Conservation (phyloP, 2,888 invertebrate genomes). For the Aphidoletes aphidimyza region DNA sequence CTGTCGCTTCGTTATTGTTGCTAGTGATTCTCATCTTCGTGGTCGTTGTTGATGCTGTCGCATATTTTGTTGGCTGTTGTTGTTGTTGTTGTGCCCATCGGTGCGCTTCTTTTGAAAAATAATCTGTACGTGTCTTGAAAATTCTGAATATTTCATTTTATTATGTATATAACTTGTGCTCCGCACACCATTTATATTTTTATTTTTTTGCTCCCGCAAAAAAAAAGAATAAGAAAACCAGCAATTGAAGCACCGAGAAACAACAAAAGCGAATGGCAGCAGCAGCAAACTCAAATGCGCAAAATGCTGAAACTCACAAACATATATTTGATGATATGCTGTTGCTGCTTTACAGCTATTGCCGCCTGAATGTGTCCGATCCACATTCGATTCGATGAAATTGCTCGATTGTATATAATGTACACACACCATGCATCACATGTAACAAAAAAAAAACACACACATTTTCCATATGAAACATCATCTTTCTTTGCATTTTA, state of each 20-base stretch:
- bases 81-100: background rate
- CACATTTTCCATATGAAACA: slow-evolving; percentile 53
- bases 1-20: background rate
- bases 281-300: slow-evolving; percentile 2
- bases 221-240: background rate
- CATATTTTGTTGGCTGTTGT: background rate
- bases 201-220: background rate
- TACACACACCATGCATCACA: slow-evolving; percentile 1
- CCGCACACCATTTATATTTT: slow-evolving; percentile 24
- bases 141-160: slow-evolving; percentile 53
- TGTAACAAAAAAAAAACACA: too few relatives aligned
- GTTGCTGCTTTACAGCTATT: background rate
- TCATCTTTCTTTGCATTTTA: slow-evolving; percentile 52
- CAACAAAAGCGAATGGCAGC: background rate
- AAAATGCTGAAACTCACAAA: background rate
- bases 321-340: slow-evolving; percentile 22
- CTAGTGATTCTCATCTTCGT: background rate
- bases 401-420: background rate
- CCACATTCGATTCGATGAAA: too few relatives aligned
- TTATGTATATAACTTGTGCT: slow-evolving; percentile 52
- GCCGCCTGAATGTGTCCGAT: background rate
- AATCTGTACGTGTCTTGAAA: slow-evolving; percentile 52
- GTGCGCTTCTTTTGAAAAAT: slow-evolving; percentile 45
- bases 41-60: background rate
- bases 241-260: background rate